Conservation (phyloP, 1,140 invertebrate species). For the Aphelenchoides avenae region DNA sequence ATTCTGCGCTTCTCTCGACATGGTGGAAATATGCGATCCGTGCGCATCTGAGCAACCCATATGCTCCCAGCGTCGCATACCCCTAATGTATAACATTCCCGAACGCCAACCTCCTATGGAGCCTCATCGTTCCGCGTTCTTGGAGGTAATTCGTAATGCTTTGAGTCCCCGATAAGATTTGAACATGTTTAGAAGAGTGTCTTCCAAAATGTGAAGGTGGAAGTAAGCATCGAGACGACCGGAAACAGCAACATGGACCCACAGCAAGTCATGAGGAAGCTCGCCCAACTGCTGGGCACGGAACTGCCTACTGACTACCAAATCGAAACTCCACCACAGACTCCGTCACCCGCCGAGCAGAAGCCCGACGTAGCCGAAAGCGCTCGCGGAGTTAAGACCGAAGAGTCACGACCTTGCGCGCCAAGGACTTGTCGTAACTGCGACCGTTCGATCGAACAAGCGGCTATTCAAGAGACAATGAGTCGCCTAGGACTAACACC, state of each 20-base stretch:
- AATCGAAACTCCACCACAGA: conserved; percentile 25
- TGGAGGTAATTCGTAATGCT: conserved; percentile 12
- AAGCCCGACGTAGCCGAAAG: conserved; percentile 10
- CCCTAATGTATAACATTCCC: too few species aligned
- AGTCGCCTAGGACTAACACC: conserved; percentile 34
- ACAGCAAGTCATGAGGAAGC: conserved; percentile 13
- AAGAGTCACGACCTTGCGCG: neutral
- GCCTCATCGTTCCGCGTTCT: conserved; percentile 25
- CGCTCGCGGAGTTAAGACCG: too few species aligned
- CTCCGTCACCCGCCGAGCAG: conserved; percentile 12
- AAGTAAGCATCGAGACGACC: conserved; percentile 20
- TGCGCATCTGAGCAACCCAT: too few species aligned
- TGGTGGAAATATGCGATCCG: too few species aligned
- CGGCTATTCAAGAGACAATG: conserved; percentile 29
- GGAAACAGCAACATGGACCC: conserved; percentile 5
- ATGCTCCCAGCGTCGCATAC: too few species aligned
- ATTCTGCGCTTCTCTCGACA: too few species aligned
- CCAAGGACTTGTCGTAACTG: conserved; percentile 33
- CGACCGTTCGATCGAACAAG: conserved; percentile 18
- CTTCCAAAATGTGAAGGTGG: conserved; percentile 9
- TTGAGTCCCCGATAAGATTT: neutral
- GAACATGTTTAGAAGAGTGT: conserved; percentile 1
- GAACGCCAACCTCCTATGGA: conserved; percentile 19
- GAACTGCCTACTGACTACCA: conserved; percentile 2
- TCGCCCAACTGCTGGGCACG: conserved; percentile 17